Evolutionary conservation across 2,888 invertebrate species (phyloP).

Genomic region (Acronicta alni): DNA sequence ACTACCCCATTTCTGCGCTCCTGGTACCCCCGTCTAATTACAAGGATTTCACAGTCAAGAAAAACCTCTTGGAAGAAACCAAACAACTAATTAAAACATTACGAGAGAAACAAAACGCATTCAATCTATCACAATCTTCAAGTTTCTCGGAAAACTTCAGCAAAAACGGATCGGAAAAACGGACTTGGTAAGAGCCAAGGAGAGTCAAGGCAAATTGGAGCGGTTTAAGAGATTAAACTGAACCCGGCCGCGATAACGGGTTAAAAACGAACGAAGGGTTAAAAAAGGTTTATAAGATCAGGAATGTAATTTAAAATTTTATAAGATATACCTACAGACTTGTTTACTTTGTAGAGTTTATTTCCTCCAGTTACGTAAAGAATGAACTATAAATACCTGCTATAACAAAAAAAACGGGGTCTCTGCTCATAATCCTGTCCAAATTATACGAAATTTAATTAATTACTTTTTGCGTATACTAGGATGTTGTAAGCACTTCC

Average conservation of each 20-base stretch:
- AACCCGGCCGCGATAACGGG: slow-evolving; percentile 40
- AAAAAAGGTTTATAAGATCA: slow-evolving; percentile 46
- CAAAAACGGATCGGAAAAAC: slow-evolving; percentile 36
- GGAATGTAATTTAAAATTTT: slow-evolving; percentile 46
- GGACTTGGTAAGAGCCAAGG: slow-evolving; percentile 21
- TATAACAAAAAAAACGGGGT: background rate
- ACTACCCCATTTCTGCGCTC: background rate
- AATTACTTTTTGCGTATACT: background rate
- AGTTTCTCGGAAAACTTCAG: slow-evolving; percentile 29
- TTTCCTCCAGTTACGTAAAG: slow-evolving; percentile 17
- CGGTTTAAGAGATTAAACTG: slow-evolving; percentile 51
- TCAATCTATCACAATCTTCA: slow-evolving; percentile 44
- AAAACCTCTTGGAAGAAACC: slow-evolving; percentile 27
- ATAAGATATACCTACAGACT: slow-evolving; percentile 36
- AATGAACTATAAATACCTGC: slow-evolving; percentile 5
- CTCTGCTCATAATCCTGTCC: background rate
- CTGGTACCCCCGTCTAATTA: background rate
- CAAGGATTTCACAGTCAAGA: slow-evolving; percentile 7
- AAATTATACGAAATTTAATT: slow-evolving; percentile 15
- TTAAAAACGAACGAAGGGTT: slow-evolving; percentile 41
- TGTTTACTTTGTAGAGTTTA: slow-evolving; percentile 14
- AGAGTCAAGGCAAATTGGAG: slow-evolving; percentile 45
- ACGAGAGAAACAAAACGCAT: slow-evolving; percentile 39
- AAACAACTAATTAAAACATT: slow-evolving; percentile 48
- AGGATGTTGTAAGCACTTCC: background rate